Evolutionary conservation across 2,888 invertebrate genomes (phyloP).

Genomic region (Drosophila greeni): DNA sequence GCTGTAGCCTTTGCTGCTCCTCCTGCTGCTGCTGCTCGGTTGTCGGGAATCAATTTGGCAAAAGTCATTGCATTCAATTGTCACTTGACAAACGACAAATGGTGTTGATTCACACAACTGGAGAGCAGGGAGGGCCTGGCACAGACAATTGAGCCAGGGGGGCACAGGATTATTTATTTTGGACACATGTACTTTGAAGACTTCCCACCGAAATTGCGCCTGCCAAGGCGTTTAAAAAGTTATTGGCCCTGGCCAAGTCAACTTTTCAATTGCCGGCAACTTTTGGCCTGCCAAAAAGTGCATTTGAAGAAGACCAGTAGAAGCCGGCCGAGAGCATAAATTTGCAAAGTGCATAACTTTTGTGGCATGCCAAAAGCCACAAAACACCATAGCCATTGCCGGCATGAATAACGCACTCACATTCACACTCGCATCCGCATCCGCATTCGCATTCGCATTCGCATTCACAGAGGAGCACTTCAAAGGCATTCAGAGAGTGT

Average conservation of each 20-base stretch:
- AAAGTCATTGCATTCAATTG: constrained; percentile 73
- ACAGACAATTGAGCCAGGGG: constrained; percentile 24
- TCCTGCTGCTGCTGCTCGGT: constrained; percentile 27
- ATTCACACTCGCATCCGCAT: constrained; percentile 18
- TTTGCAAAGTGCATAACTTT: constrained; percentile 71
- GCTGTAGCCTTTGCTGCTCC: constrained; percentile 5
- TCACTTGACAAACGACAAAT: constrained; percentile 73
- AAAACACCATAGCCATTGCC: constrained; percentile 67
- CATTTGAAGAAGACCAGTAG: constrained; percentile 27
- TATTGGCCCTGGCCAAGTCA: constrained; percentile 63
- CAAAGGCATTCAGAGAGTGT: constrained; percentile 63
- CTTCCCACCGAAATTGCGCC: constrained; percentile 46
- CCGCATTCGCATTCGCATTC: constrained; percentile 9
- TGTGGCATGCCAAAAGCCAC: constrained; percentile 72
- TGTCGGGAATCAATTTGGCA: constrained; percentile 71
- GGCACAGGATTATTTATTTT: constrained; percentile 67
- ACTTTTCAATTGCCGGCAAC: constrained; percentile 64
- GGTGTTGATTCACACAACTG: constrained; percentile 62
- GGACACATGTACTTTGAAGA: constrained; percentile 69
- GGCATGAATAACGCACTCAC: constrained; percentile 60
- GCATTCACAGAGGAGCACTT: constrained; percentile 50
- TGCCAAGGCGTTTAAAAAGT: constrained; percentile 68
- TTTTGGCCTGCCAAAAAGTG: constrained; percentile 57
- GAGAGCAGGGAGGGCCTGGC: constrained; percentile 2
- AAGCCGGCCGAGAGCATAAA: constrained; percentile 53